phyloP scores from a whole-genome alignment of 1,140 invertebrate species.

The Harpegnathos saltator region DNA sequence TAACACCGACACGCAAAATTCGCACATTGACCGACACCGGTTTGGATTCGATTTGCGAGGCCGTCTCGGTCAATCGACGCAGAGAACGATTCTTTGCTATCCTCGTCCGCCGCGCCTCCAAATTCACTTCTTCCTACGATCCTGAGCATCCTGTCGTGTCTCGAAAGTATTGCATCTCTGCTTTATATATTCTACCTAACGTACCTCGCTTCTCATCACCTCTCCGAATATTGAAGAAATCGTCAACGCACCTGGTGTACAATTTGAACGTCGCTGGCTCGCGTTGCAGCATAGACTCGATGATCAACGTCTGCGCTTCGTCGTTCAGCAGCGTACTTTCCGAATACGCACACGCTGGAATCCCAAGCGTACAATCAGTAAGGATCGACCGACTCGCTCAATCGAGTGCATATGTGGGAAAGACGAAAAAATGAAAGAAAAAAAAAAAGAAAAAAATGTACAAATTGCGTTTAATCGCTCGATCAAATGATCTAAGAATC shows the following conservation, averaged over 20 bases:
- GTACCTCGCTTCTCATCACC: no score
- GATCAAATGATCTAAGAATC: not conserved
- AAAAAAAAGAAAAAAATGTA: not conserved
- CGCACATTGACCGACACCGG: no score
- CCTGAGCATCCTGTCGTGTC: no score
- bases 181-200: no score
- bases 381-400: not conserved
- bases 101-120: no score
- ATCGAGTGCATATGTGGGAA: no score
- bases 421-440: not conserved
- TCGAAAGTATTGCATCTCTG: no score
- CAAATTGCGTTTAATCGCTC: not conserved
- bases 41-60: no score
- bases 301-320: slow-evolving; percentile 70
- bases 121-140: no score
- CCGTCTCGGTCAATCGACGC: no score
- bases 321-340: slow-evolving; percentile 75
- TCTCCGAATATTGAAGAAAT: not conserved
- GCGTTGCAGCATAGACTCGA: slow-evolving; percentile 72
- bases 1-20: no score
- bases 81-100: no score
- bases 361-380: slow-evolving; percentile 5
- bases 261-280: slow-evolving; percentile 79
- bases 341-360: slow-evolving; percentile 64
- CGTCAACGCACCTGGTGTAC: slow-evolving; percentile 75